phyloP scores from a whole-genome alignment of 2,113 vertebrate genomes.

The Phylloscopus whistleri region DNA sequence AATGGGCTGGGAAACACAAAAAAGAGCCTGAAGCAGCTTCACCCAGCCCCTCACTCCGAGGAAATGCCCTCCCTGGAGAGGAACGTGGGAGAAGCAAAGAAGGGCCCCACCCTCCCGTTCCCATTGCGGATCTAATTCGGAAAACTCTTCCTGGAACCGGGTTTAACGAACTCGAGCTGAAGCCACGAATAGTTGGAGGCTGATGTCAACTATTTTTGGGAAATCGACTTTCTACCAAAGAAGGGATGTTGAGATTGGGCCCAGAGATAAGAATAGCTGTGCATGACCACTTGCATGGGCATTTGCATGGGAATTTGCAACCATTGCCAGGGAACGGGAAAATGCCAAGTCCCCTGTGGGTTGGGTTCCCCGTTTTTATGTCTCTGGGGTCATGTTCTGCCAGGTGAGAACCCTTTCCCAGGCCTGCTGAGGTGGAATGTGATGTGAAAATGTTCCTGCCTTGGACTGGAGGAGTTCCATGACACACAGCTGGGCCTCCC shows the following conservation, averaged over 20 bases:
- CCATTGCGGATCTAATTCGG: neutral
- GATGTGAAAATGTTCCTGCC: neutral
- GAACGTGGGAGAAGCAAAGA: neutral
- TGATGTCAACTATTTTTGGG: neutral
- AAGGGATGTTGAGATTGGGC: neutral
- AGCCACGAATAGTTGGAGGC: neutral
- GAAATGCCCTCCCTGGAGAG: neutral
- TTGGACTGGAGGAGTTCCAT: neutral
- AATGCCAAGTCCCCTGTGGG: neutral
- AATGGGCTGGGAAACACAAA: neutral
- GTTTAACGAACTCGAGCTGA: neutral
- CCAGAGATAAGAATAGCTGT: neutral
- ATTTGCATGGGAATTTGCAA: neutral
- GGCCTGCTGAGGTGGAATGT: neutral
- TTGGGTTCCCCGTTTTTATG: neutral
- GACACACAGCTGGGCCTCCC: neutral
- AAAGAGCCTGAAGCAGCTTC: neutral
- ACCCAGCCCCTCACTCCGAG: neutral
- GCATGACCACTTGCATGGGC: neutral
- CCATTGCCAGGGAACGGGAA: neutral
- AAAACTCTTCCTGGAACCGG: neutral
- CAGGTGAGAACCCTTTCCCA: neutral
- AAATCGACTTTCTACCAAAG: conserved; percentile 4
- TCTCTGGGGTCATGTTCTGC: neutral
- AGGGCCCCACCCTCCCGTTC: neutral